A percentile compares a stretch with the other conserved stretches of the same genome.
Evolutionary conservation across 1,140 invertebrate genomes (phyloP).

Genomic region (Sinella curviseta): DNA sequence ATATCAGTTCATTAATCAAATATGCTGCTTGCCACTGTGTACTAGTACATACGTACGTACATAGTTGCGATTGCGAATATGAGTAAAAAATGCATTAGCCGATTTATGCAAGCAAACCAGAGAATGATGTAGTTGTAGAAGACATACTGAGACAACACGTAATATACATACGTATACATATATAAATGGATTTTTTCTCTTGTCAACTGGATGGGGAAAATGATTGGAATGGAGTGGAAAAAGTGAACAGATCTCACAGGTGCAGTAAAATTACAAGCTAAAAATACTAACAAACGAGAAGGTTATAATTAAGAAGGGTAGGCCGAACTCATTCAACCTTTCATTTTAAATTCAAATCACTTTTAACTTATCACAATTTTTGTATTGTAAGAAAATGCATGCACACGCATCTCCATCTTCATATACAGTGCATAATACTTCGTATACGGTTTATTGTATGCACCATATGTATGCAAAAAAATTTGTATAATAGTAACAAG

Average conservation of each 20-base stretch:
- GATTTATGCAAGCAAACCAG: not conserved
- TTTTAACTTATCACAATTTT: conserved; percentile 5
- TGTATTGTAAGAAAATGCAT: too few relatives aligned
- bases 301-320: not conserved
- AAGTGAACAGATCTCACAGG: not conserved
- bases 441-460: too few relatives aligned
- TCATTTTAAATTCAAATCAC: not conserved
- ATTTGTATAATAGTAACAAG: too few relatives aligned
- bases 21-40: too few relatives aligned
- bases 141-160: not conserved
- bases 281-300: not conserved
- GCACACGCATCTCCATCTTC: too few relatives aligned
- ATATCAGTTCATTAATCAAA: not conserved
- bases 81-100: not conserved
- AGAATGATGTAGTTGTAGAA: not conserved
- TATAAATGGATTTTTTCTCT: not conserved
- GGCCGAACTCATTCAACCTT: not conserved
- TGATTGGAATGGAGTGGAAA: not conserved
- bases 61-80: too few relatives aligned
- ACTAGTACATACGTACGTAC: too few relatives aligned
- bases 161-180: not conserved
- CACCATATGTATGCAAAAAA: too few relatives aligned
- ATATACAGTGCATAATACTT: too few relatives aligned
- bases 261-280: conserved; percentile 3
- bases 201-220: not conserved